Conservation (phyloP, 2,888 invertebrate genomes). For the Synanthedon myopaeformis region DNA sequence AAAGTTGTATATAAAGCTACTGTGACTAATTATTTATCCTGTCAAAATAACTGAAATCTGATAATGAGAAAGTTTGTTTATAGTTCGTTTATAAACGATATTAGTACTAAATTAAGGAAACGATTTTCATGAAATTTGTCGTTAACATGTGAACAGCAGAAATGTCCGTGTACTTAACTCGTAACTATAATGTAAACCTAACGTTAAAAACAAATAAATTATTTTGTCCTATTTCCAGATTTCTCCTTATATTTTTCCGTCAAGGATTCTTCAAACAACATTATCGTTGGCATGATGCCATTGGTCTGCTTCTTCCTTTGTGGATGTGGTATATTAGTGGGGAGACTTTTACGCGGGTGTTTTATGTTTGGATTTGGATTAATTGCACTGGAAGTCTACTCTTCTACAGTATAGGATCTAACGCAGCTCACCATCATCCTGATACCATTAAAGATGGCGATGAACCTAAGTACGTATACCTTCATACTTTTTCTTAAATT, state of each 20-base stretch:
- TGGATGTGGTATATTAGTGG: conserved; percentile 51
- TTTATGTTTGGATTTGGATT: conserved; percentile 70
- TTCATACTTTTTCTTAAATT: neutral
- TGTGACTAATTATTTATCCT: too few species aligned
- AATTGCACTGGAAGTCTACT: conserved; percentile 68
- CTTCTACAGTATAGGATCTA: conserved; percentile 75
- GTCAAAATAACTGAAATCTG: too few species aligned
- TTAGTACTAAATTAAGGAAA: too few species aligned
- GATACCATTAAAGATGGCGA: conserved; percentile 86
- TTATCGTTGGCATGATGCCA: conserved; percentile 39
- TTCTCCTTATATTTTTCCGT: conserved; percentile 24
- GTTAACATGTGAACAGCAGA: too few species aligned
- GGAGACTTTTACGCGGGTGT: conserved; percentile 27
- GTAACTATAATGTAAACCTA: too few species aligned
- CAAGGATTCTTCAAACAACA: conserved; percentile 35
- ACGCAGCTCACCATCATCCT: conserved; percentile 86
- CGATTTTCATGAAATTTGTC: too few species aligned
- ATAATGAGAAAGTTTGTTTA: too few species aligned
- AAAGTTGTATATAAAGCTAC: too few species aligned
- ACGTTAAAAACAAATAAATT: neutral
- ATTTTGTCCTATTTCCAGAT: conserved; percentile 19
- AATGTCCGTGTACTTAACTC: too few species aligned
- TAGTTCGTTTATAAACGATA: too few species aligned
- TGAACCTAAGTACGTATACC: conserved; percentile 61
- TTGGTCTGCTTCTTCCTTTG: conserved; percentile 46